Evolutionary conservation across 2,888 invertebrate genomes (phyloP), one percentile per base, ranked within the genome.

Genomic region (Horisme vitalbata): DNA sequence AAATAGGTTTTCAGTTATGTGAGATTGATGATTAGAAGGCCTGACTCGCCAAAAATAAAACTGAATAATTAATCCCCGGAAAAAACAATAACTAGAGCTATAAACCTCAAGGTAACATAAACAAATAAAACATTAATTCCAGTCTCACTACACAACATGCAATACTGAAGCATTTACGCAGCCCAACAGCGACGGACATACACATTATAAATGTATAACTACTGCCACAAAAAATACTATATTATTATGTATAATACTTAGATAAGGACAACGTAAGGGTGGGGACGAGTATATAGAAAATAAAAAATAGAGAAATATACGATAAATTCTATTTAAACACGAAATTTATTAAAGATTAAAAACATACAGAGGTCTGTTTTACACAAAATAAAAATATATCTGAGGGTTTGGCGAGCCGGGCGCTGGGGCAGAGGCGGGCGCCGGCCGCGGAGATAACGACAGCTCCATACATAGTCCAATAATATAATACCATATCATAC

Each of bases 281-380:
- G 59, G 71, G 75, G 73, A 71, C 68, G 65, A 76, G 66, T 75
- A 80, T 84, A 87, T 83, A 88, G 78, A 81, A 80, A 83, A 82
- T 76, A 49, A 67, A 83, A 77, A 85, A 84, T 82, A 84, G 83
- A 83, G 83, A 85, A 87, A 88, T 88, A 89, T 89, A 88, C 86
- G 72, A 86, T 87, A 89, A 82, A 87, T 74, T 80, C 83, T 89
- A 89, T 88, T 85, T 84, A 87, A 89, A 86, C 86, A 85, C 87
- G 86, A 87, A 89, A 81, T 89, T 89, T 89, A 88, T 89, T 89
- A 84, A 86, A 85, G 84, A 81, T 83, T 76, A 81, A 85, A 88
- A 89, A 86, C 87, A 88, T 89, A 89, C 88, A 89, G 80, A 84
- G 81, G 74, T 75, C 81, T 78, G 78, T 82, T 83, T 85, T 88